Base-by-base conservation (phyloP, 2,797 vertebrate genomes). In the Pteronotus mesoamericanus region DNA sequence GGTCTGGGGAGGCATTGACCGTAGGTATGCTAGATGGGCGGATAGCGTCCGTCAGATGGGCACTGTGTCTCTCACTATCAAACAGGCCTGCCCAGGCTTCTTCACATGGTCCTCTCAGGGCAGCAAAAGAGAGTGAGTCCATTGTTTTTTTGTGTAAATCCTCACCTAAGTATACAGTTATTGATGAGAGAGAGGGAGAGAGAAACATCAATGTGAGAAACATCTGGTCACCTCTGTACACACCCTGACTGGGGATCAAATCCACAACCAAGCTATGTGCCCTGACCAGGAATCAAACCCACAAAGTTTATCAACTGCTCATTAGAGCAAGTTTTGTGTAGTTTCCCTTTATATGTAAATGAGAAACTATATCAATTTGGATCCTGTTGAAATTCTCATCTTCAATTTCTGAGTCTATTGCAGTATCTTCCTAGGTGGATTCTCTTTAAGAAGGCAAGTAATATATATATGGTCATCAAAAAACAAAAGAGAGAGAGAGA, bases 341-440 rank as follows among this genome's bases (percentile, higher is more conserved):
- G 22, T 72, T 72, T 32, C 37, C 26, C 72, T 94, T 87, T 57
- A 86, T 26, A 68, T 8, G 7, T 53, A 64, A 89, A 71, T 80
- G 2, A 86, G 24, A 94, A 89, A 71, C 86, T 68, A 19, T 69
- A 66, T 69, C 6, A 64, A 5, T 91, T 87, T 78, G 34, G 61
- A 71, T 82, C 51, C 14, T 66, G 22, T 85, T 86, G 75, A 92
- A 95, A 71, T 95, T 86, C 32, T 55, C 39, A 59, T 92, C 61
- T 75, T 86, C 22, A 78, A 0, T 72, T 59, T 91, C 78, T n/a
- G 29, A 80, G 21, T 37, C 29, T 9, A 26, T 7, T 91, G 19
- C 11, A 75, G 37, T 51, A 86, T 66, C 24, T 9, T 89, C 14
- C 11, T 48, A 44, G 0, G 16, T 42, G 12, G n/a, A 87, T 34